Evolutionary conservation across 2,888 invertebrate genomes (phyloP), one percentile per base, ranked within the genome.

Genomic region (Hirtodrosophila alboralis): DNA sequence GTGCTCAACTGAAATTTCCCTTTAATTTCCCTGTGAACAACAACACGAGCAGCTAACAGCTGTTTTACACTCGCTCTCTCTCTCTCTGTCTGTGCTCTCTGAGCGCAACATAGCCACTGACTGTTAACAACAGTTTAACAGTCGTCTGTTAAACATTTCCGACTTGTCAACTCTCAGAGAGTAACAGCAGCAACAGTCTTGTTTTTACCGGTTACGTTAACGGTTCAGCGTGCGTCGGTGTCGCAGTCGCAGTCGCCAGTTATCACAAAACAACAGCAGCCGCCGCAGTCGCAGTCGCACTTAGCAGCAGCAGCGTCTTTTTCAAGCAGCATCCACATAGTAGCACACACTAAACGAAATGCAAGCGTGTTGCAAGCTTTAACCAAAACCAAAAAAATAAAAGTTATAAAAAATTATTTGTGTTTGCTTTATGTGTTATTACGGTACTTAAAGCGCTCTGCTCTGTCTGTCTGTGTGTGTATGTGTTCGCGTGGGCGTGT

Each of bases 181-280:
- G 44, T 56, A 73, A 67, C 44, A 53, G 49, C 57, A 73, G 68
- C 70, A 72, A 69, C 69, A 70, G 70, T 70, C 74, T 70, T 62
- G 51, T 73, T 70, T 73, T 73, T 51, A 58, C 70, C 70, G 70
- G 74, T 58, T 51, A 73, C 53, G 53, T 53, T 51, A 67, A 37
- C 73, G 73, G 73, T 61, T 53, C 44, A 16, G 27, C 38, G 65
- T 59, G 47, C 71, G 71, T 68, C 49, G 59, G 36, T 26, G 45
- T 53, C 37, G 34, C 9, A 43, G 36, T 57, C 63, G 70, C 30
- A 37, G 43, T 47, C 45, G 66, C 33, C 33, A 65, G 37, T 49
- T 44, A 44, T 64, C 57, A 44, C 10, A 40, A 48, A n/a, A n/a
- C n/a, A n/a, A 54, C 31, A 31, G 54, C 30, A 62, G 45, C 34